Evolutionary conservation across 2,888 invertebrate species (phyloP), one percentile per base, ranked within the genome.

Genomic region (Amiota minor): DNA sequence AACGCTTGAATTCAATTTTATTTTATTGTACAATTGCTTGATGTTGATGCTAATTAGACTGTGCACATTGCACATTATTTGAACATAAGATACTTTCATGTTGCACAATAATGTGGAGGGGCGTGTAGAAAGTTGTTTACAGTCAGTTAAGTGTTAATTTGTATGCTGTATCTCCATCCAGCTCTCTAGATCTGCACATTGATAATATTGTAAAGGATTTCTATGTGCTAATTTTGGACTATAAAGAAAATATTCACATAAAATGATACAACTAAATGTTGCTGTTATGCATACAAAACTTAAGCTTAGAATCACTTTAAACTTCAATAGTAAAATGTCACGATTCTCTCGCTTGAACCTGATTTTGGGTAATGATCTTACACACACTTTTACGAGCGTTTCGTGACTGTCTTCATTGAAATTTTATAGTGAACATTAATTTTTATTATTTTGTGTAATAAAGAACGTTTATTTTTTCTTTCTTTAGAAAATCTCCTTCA

Each of bases 211-310:
- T 6, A 35, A 35, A 35, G 6, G 35, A 35, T 35, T 35, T 35
- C 35, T 35, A 35, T 35, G 35, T 6, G 35, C 35, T 35, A 35
- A 35, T 35, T 35, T 35, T 35, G 4, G 6, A 35, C 35, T 6
- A 35, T 6, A 35, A 35, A 35, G 35, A 35, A 35, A 8, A 6
- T 35, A 35, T 35, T 35, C 6, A 35, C 35, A 35, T 35, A 35
- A 35, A 35, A 35, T 35, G 35, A 35, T 35, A 35, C 35, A 35
- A 6, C 35, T 4, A 35, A 35, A 35, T 2, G 35, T 35, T 6
- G 82, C 81, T 83, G 77, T 82, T 76, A 45, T 45, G 79, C 80
- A 79, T 79, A 79, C 79, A 78, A 55, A 55, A 55, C 12, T 16
- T 16, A n/a, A 9, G 9, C 10, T 59, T 18, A 18, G 18, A 59